These are phyloP conservation scores for Halichondria panicea DNA, from an alignment of 37 sponge, comb jelly and placozoan genomes.

Conservation along the genomic window DNA sequence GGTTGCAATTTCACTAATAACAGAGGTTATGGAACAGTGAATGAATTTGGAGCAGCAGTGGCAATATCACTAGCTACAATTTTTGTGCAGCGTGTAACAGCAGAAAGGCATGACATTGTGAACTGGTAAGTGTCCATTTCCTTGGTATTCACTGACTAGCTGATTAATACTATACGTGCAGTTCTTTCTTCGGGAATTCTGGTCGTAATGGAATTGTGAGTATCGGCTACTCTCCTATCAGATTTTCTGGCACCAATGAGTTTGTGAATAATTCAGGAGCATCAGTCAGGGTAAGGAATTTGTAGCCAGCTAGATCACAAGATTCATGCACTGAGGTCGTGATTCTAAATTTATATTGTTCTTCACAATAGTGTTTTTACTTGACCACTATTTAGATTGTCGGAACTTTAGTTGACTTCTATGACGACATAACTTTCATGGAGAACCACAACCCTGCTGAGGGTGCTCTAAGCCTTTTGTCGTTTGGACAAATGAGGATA, in stretches of 20 bases:
- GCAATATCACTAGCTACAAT: neutral
- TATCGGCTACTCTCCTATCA: slow-evolving; percentile 44
- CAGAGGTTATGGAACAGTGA: slow-evolving; percentile 4
- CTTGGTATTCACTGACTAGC: no score
- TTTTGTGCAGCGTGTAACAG: slow-evolving; percentile 4
- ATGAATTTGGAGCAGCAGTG: slow-evolving; percentile 37
- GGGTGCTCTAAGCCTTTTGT: slow-evolving; percentile 35
- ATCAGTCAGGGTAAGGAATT: slow-evolving; percentile 20
- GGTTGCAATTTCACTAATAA: slow-evolving; percentile 34
- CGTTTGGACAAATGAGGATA: slow-evolving; percentile 40
- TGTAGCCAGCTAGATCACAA: no score
- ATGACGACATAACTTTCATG: slow-evolving; percentile 11
- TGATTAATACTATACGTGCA: neutral
- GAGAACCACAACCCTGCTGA: slow-evolving; percentile 12
- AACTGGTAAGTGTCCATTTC: slow-evolving; percentile 11
- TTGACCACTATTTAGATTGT: slow-evolving; percentile 16
- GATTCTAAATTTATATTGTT: neutral
- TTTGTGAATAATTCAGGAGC: slow-evolving; percentile 32
- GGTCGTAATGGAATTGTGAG: slow-evolving; percentile 49
- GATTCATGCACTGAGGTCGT: no score
- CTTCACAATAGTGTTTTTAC: neutral
- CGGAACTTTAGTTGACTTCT: slow-evolving; percentile 30
- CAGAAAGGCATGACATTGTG: slow-evolving; percentile 10
- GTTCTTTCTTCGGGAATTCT: slow-evolving; percentile 31
- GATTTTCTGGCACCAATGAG: slow-evolving; percentile 20